These are phyloP conservation scores for Microtus ochrogaster DNA, from an alignment of 2,113 vertebrate genomes.

Conservation along the genomic window DNA sequence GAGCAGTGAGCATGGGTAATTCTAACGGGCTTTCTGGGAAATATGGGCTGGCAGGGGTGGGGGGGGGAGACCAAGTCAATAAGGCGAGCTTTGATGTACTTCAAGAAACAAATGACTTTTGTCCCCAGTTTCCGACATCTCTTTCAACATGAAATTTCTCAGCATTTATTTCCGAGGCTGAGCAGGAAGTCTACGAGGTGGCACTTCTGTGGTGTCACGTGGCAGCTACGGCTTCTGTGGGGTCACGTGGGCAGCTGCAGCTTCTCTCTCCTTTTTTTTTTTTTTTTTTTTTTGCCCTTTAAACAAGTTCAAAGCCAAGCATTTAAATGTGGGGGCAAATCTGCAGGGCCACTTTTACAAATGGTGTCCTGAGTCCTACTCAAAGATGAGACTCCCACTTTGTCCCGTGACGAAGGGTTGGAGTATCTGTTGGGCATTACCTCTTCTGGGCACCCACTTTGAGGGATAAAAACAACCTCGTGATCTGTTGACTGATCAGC, in stretches of 20 bases:
- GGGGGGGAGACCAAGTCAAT: background rate
- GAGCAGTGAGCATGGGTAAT: background rate
- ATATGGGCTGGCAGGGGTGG: background rate
- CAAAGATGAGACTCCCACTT: background rate
- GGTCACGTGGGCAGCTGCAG: background rate
- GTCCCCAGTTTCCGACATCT: conserved; percentile 58
- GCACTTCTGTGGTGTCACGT: background rate
- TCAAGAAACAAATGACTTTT: conserved; percentile 31
- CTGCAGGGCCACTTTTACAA: conserved; percentile 14
- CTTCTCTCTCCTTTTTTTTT: background rate
- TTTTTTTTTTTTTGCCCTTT: background rate
- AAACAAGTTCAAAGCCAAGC: conserved; percentile 73
- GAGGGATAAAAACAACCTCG: background rate
- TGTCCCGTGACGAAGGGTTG: background rate
- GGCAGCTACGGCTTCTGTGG: background rate
- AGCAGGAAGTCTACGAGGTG: conserved; percentile 51
- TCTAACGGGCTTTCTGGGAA: background rate
- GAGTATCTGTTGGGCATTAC: background rate
- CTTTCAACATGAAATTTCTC: conserved; percentile 36
- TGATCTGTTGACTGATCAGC: background rate
- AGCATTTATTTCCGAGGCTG: conserved; percentile 48
- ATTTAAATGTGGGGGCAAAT: conserved; percentile 27
- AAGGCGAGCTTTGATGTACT: conserved; percentile 51
- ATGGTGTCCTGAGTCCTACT: conserved; percentile 4
- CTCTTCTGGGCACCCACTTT: background rate